Evolutionary conservation across 1,140 invertebrate genomes (phyloP), one percentile per base, ranked within the genome.

Genomic region (Acromyrmex heyeri): DNA sequence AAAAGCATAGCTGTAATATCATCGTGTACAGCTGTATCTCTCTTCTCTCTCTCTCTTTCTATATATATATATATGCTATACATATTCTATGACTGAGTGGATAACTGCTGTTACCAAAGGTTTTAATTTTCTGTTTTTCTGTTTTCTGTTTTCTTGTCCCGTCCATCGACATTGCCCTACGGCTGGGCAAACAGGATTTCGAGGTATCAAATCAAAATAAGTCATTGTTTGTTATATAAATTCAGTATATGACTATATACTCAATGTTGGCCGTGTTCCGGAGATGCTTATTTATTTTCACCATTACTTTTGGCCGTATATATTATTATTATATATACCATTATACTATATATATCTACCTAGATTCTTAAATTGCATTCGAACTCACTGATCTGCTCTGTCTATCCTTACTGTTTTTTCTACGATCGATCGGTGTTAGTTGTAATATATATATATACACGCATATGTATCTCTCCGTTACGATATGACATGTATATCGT

Each of bases 101-200:
- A 89, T 82, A 75, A 87, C 64, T 85, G 67, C 64, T 87, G n/a
- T 87, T 90, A 76, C 14, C 87, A 82, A 89, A 62, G 83, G 85
- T 83, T 91, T 91, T 90, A 95, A 94, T 93, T 94, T 93, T 93
- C 89, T 92, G 91, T 94, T 93, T 95, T 94, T 95, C 94, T 94
- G 93, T 93, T 94, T 93, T 93, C 93, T 95, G 93, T 95, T 94
- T 75, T 94, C 93, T 93, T 95, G 93, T 95, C 93, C 92, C 93
- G 92, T 95, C 93, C 93, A 93, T 94, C 93, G 94, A 93, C 94
- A 95, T 93, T 94, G 92, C 92, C 93, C 93, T 93, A 92, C 93
- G 93, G 94, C 94, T 94, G 95, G 94, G 94, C 94, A 93, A 94
- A 93, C 94, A 95, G 95, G 95, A 95, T 95, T 95, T 95, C 93